phyloP scores from a whole-genome alignment of 2,113 vertebrate species.

The Pachycephala philippinensis region DNA sequence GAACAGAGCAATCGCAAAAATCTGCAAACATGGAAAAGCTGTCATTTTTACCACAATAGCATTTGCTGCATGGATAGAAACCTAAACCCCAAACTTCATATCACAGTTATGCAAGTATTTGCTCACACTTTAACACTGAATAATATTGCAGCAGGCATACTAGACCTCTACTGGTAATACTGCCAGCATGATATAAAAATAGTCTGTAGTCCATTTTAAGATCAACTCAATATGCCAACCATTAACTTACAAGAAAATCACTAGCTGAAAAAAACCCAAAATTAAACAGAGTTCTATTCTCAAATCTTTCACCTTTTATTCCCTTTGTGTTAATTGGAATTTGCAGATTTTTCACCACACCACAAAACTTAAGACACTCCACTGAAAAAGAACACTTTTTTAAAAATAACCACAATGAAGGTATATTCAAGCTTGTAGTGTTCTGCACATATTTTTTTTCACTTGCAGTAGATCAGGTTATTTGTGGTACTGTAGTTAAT shows the following conservation, averaged over 20 bases:
- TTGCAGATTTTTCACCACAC: constrained; percentile 1
- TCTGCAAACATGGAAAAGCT: constrained; percentile 54
- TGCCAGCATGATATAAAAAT: constrained; percentile 42
- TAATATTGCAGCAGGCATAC: constrained; percentile 43
- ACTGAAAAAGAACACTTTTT: neutral
- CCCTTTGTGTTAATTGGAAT: constrained; percentile 9
- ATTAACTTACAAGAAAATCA: neutral
- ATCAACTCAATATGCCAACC: constrained; percentile 18
- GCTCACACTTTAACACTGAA: constrained; percentile 61
- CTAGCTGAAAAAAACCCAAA: neutral
- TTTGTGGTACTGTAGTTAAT: neutral
- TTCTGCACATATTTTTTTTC: neutral
- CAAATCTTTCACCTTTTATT: neutral
- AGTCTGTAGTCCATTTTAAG: constrained; percentile 20
- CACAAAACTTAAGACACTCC: neutral
- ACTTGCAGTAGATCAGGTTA: neutral
- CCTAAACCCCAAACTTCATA: constrained; percentile 34
- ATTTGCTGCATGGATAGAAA: constrained; percentile 42
- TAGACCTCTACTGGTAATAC: constrained; percentile 41
- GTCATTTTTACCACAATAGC: constrained; percentile 45
- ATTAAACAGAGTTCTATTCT: neutral
- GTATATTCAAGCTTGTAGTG: neutral
- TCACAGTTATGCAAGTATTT: constrained; percentile 60
- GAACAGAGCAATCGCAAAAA: constrained; percentile 53
- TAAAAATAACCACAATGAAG: neutral